Conservation (phyloP, 1,140 invertebrate species). For the Solenopsis invicta region DNA sequence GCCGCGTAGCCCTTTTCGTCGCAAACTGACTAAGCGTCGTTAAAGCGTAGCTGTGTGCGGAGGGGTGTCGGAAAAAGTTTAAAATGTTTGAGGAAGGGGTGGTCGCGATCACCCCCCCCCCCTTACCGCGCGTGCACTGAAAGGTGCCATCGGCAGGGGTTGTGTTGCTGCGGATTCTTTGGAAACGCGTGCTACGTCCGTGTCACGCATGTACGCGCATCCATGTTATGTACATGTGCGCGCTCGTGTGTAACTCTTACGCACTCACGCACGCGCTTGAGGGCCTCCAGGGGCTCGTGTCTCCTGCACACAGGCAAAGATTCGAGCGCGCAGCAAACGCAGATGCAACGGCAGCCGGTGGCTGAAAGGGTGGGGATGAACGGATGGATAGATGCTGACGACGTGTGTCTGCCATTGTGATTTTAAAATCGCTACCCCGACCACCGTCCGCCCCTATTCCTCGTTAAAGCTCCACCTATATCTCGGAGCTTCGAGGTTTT, state of each 20-base stretch:
- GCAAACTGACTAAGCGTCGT: conserved; percentile 70
- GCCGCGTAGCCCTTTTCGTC: conserved; percentile 68
- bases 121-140: conserved; percentile 40
- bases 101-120: conserved; percentile 17
- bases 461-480: conserved; percentile 62
- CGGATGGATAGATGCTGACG: conserved; percentile 79
- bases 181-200: conserved; percentile 78
- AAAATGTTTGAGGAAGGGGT: conserved; percentile 84
- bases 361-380: conserved; percentile 60
- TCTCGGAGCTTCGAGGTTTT: conserved; percentile 45
- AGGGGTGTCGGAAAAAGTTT: conserved; percentile 80
- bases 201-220: conserved; percentile 62
- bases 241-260: neutral
- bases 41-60: conserved; percentile 72
- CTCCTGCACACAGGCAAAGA: conserved; percentile 61
- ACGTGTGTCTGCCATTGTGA: conserved; percentile 85
- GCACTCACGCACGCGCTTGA: conserved; percentile 49
- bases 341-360: conserved; percentile 82
- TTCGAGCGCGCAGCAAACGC: conserved; percentile 76
- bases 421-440: conserved; percentile 82
- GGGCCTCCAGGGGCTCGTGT: conserved; percentile 46
- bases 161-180: conserved; percentile 67
- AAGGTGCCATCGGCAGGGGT: conserved; percentile 79
- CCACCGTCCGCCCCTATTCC: conserved; percentile 70
- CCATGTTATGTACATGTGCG: neutral